These are phyloP conservation scores for Butorides virescens DNA, from an alignment of 2,113 vertebrate genomes.

Conservation along the genomic window DNA sequence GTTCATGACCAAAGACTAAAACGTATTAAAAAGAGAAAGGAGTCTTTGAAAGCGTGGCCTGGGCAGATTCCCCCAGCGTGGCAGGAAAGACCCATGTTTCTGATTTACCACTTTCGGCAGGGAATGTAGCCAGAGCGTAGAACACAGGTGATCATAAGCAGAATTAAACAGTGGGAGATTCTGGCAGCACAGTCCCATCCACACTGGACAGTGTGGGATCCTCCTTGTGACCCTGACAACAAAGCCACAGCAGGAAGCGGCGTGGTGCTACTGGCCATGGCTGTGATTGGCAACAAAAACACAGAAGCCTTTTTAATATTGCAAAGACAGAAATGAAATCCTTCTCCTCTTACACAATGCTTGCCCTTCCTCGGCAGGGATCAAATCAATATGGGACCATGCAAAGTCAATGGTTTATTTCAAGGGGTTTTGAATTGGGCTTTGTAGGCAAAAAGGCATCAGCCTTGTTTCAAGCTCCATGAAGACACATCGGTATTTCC, in stretches of 20 bases:
- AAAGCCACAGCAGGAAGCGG: neutral
- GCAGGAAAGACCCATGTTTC: neutral
- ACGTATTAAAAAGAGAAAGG: neutral
- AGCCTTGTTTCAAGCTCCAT: neutral
- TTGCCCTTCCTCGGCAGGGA: constrained; percentile 14
- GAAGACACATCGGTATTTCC: neutral
- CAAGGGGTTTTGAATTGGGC: constrained; percentile 24
- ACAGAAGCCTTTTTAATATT: constrained; percentile 41
- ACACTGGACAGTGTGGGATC: neutral
- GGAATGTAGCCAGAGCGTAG: neutral
- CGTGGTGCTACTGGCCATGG: neutral
- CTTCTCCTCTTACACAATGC: constrained; percentile 11
- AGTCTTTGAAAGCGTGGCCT: neutral
- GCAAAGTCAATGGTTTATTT: constrained; percentile 42
- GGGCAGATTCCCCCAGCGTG: neutral
- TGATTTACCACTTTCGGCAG: neutral
- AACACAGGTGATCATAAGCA: neutral
- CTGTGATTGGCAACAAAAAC: neutral
- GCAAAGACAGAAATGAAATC: constrained; percentile 12
- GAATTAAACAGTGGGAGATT: neutral
- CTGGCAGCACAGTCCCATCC: neutral
- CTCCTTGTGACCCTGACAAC: neutral
- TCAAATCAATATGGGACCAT: constrained; percentile 22
- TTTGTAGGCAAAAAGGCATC: constrained; percentile 37
- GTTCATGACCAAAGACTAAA: neutral